Conservation (phyloP, 2,888 invertebrate species). For the Tridacna crocea region DNA sequence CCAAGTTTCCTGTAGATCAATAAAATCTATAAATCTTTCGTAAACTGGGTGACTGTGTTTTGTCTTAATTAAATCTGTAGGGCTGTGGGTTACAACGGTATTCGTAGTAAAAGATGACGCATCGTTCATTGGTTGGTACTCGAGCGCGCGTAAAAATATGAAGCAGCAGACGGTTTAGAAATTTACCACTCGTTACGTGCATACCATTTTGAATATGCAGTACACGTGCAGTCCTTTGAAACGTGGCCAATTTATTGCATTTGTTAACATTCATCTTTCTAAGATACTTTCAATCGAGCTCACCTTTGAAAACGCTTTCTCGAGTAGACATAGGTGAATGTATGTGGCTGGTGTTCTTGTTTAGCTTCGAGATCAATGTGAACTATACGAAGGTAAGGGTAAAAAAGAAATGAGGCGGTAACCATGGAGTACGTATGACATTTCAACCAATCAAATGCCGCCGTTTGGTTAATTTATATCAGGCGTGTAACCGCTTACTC, state of each 20-base stretch:
- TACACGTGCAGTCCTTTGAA: neutral
- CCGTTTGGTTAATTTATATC: conserved; percentile 22
- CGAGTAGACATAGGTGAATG: neutral
- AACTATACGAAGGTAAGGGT: too few species aligned
- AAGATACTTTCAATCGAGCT: neutral
- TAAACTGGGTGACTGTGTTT: neutral
- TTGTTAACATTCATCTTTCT: neutral
- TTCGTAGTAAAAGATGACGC: neutral
- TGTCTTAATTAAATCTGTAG: neutral
- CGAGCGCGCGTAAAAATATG: neutral
- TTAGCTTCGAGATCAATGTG: too few species aligned
- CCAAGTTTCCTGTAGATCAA: neutral
- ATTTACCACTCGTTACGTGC: neutral
- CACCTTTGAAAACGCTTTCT: neutral
- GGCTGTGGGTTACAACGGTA: neutral
- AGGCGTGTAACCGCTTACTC: conserved; percentile 14
- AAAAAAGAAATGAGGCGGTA: conserved; percentile 9
- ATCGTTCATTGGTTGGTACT: neutral
- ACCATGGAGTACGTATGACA: neutral
- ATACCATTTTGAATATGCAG: too few species aligned
- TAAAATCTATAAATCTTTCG: neutral
- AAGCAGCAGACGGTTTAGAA: conserved; percentile 6
- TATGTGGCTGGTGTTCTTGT: too few species aligned
- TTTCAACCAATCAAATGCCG: conserved; percentile 13
- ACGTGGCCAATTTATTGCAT: neutral